phyloP scores from a whole-genome alignment of 2,113 vertebrate species.

The Passer domesticus region DNA sequence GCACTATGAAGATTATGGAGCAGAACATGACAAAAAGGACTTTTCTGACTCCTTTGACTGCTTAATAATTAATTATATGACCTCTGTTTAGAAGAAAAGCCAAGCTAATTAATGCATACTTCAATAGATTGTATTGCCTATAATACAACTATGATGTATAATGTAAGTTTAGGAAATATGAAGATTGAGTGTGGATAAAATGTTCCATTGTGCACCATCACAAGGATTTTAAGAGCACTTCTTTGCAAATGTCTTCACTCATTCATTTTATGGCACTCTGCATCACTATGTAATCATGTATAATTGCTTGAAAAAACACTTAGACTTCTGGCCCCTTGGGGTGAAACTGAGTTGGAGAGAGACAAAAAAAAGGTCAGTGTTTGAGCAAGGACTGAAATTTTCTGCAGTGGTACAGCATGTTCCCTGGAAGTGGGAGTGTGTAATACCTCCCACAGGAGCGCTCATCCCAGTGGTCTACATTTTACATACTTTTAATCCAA shows the following conservation, averaged over 20 bases:
- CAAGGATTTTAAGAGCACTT: conserved; percentile 35
- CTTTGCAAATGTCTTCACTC: conserved; percentile 44
- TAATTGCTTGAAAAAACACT: conserved; percentile 56
- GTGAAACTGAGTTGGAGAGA: neutral
- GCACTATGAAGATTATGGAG: conserved; percentile 3
- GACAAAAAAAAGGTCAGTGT: conserved; percentile 14
- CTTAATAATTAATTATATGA: conserved; percentile 43
- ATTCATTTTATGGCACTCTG: conserved; percentile 38
- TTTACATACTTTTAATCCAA: neutral
- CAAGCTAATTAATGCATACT: conserved; percentile 46
- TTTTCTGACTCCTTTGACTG: conserved; percentile 34
- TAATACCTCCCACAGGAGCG: neutral
- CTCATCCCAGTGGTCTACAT: neutral
- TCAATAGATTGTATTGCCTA: neutral
- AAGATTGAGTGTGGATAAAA: conserved; percentile 14
- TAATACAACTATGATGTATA: conserved; percentile 10
- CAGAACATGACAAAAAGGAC: conserved; percentile 24
- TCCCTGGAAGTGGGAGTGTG: conserved; percentile 4
- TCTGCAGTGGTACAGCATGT: neutral
- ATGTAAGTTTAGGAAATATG: conserved; percentile 22
- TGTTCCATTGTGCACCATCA: neutral
- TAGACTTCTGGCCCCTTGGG: conserved; percentile 10
- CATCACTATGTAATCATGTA: conserved; percentile 15
- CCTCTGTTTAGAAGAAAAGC: conserved; percentile 30
- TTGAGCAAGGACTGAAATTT: neutral